A percentile compares a stretch with the other conserved stretches of the same genome.
Conservation (phyloP, 1,140 invertebrate genomes). For the Brachionus rubens region DNA sequence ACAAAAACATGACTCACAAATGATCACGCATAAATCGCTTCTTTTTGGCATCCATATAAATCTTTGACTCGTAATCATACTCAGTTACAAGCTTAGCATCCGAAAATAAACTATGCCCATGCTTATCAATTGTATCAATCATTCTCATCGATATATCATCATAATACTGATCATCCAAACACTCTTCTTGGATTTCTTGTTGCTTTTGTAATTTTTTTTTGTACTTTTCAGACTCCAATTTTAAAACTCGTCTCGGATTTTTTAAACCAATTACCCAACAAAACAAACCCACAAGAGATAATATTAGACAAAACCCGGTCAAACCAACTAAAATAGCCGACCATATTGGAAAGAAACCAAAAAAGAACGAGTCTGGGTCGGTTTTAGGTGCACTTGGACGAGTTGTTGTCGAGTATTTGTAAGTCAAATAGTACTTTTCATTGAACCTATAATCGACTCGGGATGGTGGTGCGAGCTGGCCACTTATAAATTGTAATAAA, state of each 20-base stretch:
- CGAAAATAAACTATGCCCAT: neutral
- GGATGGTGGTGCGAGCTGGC: neutral
- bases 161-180: slow-evolving; percentile 15
- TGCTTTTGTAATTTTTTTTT: slow-evolving; percentile 30
- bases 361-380: slow-evolving; percentile 16
- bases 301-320: neutral
- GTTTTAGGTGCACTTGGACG: neutral
- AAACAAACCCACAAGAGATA: slow-evolving; percentile 18
- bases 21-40: slow-evolving; percentile 44
- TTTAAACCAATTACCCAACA: slow-evolving; percentile 32
- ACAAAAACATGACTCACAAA: too few relatives aligned
- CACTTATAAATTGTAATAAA: neutral
- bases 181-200: slow-evolving; percentile 14
- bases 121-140: slow-evolving; percentile 18
- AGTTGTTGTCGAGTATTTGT: slow-evolving; percentile 18
- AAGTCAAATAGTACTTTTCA: slow-evolving; percentile 7
- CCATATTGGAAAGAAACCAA: slow-evolving; percentile 43
- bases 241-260: slow-evolving; percentile 23
- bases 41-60: slow-evolving; percentile 23
- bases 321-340: slow-evolving; percentile 24
- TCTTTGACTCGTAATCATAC: slow-evolving; percentile 39
- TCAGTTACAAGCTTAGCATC: slow-evolving; percentile 9
- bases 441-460: neutral
- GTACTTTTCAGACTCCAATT: neutral
- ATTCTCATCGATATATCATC: slow-evolving; percentile 44